Conservation (phyloP, 2,797 vertebrate species). For the Rhabdophis nuchalis region DNA sequence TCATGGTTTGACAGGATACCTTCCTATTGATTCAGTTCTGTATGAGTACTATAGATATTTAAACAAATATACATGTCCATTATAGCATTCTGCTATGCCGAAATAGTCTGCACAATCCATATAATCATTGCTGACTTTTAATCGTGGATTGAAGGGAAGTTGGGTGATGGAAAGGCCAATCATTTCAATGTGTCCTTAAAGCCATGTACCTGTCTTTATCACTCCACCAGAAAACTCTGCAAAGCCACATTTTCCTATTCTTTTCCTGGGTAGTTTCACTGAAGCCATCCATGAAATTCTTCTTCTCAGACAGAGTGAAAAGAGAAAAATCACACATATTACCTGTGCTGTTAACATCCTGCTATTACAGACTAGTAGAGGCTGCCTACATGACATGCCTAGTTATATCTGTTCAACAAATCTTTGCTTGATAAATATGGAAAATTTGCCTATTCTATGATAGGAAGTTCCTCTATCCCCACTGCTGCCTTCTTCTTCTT, state of each 20-base stretch:
- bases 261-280: neutral
- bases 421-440: constrained; percentile 42
- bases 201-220: neutral
- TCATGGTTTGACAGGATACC: neutral
- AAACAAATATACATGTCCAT: neutral
- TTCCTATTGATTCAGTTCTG: neutral
- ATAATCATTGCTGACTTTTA: neutral
- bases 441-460: constrained; percentile 31
- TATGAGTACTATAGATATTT: neutral
- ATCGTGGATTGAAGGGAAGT: neutral
- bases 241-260: neutral
- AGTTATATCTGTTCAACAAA: constrained; percentile 45
- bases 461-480: neutral
- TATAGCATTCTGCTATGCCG: neutral
- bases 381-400: neutral
- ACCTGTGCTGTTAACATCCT: neutral
- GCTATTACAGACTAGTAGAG: neutral
- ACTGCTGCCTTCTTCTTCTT: neutral
- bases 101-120: neutral
- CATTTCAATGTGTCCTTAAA: neutral
- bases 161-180: neutral
- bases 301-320: neutral
- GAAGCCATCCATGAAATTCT: neutral
- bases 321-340: neutral
- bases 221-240: neutral